Conservation (phyloP, 2,797 vertebrate species). For the Lutra lutra region DNA sequence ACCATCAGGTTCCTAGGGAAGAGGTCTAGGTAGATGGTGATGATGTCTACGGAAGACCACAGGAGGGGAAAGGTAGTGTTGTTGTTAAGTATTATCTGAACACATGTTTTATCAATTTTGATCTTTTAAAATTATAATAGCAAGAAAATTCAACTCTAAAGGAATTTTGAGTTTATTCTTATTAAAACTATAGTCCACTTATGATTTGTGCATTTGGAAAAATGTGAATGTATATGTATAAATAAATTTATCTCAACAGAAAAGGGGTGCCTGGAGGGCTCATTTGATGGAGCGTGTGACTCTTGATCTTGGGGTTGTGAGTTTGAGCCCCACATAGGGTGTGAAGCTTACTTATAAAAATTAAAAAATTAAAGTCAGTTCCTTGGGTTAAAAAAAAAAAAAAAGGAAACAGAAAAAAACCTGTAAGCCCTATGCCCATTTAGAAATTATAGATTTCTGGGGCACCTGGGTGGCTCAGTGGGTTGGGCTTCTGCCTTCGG, state of each 20-base stretch:
- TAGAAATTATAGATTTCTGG: neutral
- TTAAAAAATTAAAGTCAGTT: neutral
- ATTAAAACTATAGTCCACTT: constrained; percentile 31
- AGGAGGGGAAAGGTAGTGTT: neutral
- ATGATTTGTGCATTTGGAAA: constrained; percentile 22
- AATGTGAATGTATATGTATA: neutral
- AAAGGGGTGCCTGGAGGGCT: neutral
- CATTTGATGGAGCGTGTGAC: neutral
- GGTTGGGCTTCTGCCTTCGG: no score
- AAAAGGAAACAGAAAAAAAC: neutral
- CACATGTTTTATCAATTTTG: neutral
- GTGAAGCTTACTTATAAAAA: neutral
- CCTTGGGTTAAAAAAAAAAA: neutral
- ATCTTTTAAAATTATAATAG: neutral
- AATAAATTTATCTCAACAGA: constrained; percentile 26
- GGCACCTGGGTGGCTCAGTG: no score
- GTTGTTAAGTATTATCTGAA: neutral
- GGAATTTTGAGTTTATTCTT: constrained; percentile 39
- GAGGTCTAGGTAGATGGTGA: neutral
- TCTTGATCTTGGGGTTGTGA: neutral
- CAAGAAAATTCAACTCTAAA: constrained; percentile 21
- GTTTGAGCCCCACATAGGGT: neutral
- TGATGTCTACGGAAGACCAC: neutral
- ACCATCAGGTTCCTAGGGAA: constrained; percentile 1
- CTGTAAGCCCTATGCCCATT: neutral